Percentiles rank a stretch among this genome's conserved stretches.
phyloP scores from a whole-genome alignment of 1,140 invertebrate species.

The Mactra quadrangularis region DNA sequence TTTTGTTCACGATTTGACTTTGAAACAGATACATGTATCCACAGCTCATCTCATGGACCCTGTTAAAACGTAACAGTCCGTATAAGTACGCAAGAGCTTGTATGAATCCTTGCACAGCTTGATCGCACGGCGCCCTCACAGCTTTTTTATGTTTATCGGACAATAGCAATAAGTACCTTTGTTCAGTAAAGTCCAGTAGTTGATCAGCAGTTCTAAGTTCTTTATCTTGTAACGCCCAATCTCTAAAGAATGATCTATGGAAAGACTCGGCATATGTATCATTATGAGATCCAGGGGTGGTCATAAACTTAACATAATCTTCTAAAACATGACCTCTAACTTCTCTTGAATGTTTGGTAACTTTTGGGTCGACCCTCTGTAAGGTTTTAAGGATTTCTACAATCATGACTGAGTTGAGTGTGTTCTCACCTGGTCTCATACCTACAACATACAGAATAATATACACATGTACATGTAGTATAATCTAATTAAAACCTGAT shows the following conservation, averaged over 20 bases:
- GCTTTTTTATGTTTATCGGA: too few species aligned
- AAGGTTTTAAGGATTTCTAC: conserved; percentile 74
- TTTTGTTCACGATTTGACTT: too few species aligned
- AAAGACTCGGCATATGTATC: conserved; percentile 80
- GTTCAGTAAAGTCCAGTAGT: conserved; percentile 73
- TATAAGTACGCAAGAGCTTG: too few species aligned
- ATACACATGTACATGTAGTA: too few species aligned
- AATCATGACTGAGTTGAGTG: conserved; percentile 73
- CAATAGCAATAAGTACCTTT: conserved; percentile 71
- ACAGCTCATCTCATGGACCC: too few species aligned
- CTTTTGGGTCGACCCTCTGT: conserved; percentile 68
- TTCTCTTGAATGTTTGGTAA: conserved; percentile 59
- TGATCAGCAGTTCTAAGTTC: conserved; percentile 65
- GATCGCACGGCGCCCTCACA: too few species aligned
- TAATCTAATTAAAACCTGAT: too few species aligned
- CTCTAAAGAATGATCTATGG: conserved; percentile 78
- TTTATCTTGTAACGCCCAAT: conserved; percentile 67
- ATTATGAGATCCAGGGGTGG: conserved; percentile 76
- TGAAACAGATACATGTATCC: too few species aligned
- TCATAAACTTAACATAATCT: conserved; percentile 79
- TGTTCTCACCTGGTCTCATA: conserved; percentile 80
- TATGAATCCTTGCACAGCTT: too few species aligned
- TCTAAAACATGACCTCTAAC: conserved; percentile 71
- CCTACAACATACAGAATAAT: conserved; percentile 71
- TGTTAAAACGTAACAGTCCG: too few species aligned